Percentiles rank a stretch among this genome's conserved stretches.
These are phyloP conservation scores for Tridacna gigas DNA, from an alignment of 2,888 invertebrate genomes.

Conservation along the genomic window DNA sequence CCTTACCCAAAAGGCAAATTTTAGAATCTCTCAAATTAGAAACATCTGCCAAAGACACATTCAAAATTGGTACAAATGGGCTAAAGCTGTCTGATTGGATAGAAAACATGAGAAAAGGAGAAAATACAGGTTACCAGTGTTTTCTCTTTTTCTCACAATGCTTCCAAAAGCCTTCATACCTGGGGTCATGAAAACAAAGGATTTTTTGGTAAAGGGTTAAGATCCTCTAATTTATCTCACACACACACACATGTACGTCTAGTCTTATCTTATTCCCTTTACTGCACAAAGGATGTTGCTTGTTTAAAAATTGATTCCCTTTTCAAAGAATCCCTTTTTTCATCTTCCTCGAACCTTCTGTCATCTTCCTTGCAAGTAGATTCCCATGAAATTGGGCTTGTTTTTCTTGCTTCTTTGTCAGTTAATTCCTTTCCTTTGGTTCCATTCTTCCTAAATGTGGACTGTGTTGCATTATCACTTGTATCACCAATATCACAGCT, in stretches of 20 bases:
- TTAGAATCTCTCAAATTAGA: no score
- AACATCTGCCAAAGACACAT: no score
- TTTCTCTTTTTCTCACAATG: no score
- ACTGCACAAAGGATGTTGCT: slow-evolving; percentile 51
- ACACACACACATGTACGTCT: not conserved
- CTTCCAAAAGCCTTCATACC: no score
- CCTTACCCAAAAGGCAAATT: not conserved
- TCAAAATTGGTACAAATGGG: no score
- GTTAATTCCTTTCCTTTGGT: slow-evolving; percentile 15
- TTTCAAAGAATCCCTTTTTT: slow-evolving; percentile 47
- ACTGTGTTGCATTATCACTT: not conserved
- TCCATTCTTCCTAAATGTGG: not conserved
- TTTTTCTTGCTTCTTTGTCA: slow-evolving; percentile 31
- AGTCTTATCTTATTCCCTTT: not conserved
- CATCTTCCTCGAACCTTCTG: not conserved
- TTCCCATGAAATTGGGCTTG: slow-evolving; percentile 43
- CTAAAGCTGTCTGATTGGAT: no score
- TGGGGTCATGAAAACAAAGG: no score
- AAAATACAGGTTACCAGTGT: no score
- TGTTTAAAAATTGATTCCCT: slow-evolving; percentile 45
- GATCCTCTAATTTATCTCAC: not conserved
- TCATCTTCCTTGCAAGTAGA: slow-evolving; percentile 36
- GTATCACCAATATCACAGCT: slow-evolving; percentile 1
- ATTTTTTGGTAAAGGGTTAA: not conserved
- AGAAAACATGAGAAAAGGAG: no score